Percentiles rank a stretch among this genome's conserved stretches.
phyloP scores from a whole-genome alignment of 1,140 invertebrate species.

The Hylyphantes graminicola region DNA sequence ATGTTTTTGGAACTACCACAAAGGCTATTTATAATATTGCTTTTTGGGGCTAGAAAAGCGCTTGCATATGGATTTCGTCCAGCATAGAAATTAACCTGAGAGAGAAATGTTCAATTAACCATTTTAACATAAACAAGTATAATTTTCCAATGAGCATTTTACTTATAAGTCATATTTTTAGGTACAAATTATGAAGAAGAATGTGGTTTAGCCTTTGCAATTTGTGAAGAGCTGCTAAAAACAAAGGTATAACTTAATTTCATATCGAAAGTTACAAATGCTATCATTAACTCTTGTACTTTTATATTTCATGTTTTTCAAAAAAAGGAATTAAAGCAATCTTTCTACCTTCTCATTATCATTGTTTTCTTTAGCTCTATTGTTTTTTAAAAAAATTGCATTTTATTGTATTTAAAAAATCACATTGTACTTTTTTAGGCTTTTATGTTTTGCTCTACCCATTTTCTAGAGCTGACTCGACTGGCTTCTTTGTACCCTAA shows the following conservation, averaged over 20 bases:
- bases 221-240: conserved; percentile 79
- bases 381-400: background rate
- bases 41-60: too few relatives aligned
- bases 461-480: conserved; percentile 80
- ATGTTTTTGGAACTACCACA: too few relatives aligned
- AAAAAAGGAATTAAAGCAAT: background rate
- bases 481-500: conserved; percentile 80
- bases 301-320: too few relatives aligned
- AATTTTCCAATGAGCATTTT: too few relatives aligned
- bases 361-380: conserved; percentile 42
- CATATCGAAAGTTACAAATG: background rate
- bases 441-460: conserved; percentile 85
- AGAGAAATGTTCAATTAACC: too few relatives aligned
- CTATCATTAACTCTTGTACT: background rate
- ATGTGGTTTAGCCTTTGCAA: conserved; percentile 81
- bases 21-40: too few relatives aligned
- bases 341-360: conserved; percentile 5
- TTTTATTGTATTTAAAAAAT: background rate
- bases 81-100: too few relatives aligned
- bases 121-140: too few relatives aligned
- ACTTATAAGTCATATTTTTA: conserved; percentile 48
- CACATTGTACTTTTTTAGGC: conserved; percentile 66
- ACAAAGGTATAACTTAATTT: conserved; percentile 68
- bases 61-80: too few relatives aligned
- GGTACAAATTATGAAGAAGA: conserved; percentile 86